Percentiles rank a stretch among this genome's conserved stretches.
Evolutionary conservation across 2,113 vertebrate species (phyloP).

Genomic region (Choloepus hoffmanni): DNA sequence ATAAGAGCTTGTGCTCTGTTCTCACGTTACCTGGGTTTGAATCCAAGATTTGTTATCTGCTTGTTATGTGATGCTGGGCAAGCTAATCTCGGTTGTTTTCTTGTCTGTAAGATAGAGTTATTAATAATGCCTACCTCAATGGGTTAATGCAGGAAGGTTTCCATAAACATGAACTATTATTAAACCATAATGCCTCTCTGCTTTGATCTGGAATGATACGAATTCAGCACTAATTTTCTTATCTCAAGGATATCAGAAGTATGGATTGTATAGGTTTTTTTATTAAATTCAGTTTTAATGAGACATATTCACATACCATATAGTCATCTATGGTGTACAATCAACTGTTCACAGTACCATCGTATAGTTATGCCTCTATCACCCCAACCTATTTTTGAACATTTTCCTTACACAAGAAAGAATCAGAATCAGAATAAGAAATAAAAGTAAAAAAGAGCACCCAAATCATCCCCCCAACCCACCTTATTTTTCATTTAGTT

Average conservation of each 20-base stretch:
- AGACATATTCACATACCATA: no score
- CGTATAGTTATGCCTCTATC: no score
- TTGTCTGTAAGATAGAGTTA: background rate
- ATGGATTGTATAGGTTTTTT: background rate
- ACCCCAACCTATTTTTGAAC: no score
- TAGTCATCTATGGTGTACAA: no score
- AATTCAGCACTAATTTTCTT: background rate
- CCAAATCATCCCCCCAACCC: no score
- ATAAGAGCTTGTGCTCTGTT: background rate
- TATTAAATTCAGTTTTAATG: no score
- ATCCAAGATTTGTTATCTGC: background rate
- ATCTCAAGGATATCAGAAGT: constrained; percentile 13
- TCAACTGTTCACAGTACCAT: no score
- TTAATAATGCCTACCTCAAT: background rate
- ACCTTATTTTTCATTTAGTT: no score
- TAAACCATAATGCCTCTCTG: background rate
- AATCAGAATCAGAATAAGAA: no score
- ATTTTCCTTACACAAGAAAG: no score
- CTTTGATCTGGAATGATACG: constrained; percentile 7
- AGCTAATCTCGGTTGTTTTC: background rate
- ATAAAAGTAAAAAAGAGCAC: no score
- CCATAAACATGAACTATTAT: background rate
- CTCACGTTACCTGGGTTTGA: background rate
- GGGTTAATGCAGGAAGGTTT: background rate
- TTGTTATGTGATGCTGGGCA: background rate